A percentile compares a stretch with the other conserved stretches of the same genome.
phyloP scores from a whole-genome alignment of 2,797 vertebrate species.

The Anabacerthia variegaticeps region DNA sequence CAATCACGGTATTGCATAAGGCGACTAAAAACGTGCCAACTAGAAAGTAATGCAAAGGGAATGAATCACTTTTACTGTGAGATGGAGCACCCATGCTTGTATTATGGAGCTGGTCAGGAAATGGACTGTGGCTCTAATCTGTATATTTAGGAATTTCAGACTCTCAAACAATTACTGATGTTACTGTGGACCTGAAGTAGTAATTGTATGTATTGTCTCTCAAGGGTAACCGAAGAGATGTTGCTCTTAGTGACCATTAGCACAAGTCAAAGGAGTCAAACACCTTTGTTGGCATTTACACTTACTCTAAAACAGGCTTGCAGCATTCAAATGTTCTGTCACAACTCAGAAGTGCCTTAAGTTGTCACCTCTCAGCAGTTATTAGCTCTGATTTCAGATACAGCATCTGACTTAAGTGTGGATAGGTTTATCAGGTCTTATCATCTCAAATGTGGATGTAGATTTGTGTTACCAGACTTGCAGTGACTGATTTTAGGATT shows the following conservation, averaged over 20 bases:
- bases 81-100: neutral
- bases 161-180: neutral
- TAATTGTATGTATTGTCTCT: neutral
- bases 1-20: neutral
- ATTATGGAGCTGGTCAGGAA: neutral
- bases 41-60: neutral
- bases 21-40: neutral
- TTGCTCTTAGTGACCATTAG: neutral
- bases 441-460: conserved; percentile 14
- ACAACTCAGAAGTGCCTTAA: neutral
- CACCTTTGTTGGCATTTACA: neutral
- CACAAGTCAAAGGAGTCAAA: neutral
- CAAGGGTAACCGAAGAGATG: neutral
- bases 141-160: neutral
- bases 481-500: conserved; percentile 23
- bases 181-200: neutral
- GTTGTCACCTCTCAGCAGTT: conserved; percentile 30
- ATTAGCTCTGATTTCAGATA: neutral
- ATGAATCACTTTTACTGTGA: neutral
- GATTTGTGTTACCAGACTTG: conserved; percentile 30
- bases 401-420: neutral
- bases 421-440: neutral
- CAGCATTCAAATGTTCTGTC: conserved; percentile 6
- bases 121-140: neutral
- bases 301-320: neutral